Conservation (phyloP, 2,113 vertebrate genomes). For the Paradoxurus hermaphroditus region DNA sequence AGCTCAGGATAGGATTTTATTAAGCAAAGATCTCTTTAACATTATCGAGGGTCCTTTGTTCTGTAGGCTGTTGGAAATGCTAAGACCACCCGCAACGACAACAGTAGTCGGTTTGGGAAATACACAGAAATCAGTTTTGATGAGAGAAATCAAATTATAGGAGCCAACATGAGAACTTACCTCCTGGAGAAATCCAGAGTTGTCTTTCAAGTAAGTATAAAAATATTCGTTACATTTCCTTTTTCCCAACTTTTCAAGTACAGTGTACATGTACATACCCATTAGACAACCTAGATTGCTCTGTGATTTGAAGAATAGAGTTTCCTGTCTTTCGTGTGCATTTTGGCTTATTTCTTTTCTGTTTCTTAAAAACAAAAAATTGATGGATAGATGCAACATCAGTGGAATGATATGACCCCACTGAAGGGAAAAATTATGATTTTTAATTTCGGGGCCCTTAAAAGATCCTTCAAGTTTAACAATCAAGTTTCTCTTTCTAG, state of each 20-base stretch:
- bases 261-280: neutral
- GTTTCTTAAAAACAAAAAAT: neutral
- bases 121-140: conserved; percentile 99
- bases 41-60: neutral
- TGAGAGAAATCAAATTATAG: conserved; percentile 90
- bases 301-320: neutral
- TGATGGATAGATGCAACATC: neutral
- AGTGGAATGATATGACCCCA: too few species aligned
- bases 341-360: neutral
- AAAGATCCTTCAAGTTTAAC: neutral
- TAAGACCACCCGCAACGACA: conserved; percentile 98
- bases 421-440: neutral
- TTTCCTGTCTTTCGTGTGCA: neutral
- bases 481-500: neutral
- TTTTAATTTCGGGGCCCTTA: neutral
- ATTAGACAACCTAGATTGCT: neutral
- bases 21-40: neutral
- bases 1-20: neutral
- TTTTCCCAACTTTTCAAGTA: neutral
- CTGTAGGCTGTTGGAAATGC: conserved; percentile 96
- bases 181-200: conserved; percentile 98
- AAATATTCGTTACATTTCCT: neutral
- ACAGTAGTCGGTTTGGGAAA: conserved; percentile 98
- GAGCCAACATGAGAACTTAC: conserved; percentile 98
- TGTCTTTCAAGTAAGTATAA: conserved; percentile 91